phyloP scores from a whole-genome alignment of 1,140 invertebrate genomes.

The silkworm (Bombyx mori) region ASM3026992v2 NC_085119.1:12183501-12184000 shows the following conservation, averaged over 20 bases:
- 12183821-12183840: not conserved
- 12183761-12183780: not conserved
- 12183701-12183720: constrained; percentile 49
- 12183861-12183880: constrained; percentile 21
- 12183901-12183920: constrained; percentile 44
- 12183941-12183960: constrained; percentile 48
- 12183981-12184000: constrained; percentile 21
- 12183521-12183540: too few relatives aligned
- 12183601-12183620: too few relatives aligned
- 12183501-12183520: too few relatives aligned
- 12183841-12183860: constrained; percentile 9
- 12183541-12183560: not conserved
- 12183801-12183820: too few relatives aligned
- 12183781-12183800: too few relatives aligned
- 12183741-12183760: constrained; percentile 9
- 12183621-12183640: constrained; percentile 20
- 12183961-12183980: constrained; percentile 57
- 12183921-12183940: constrained; percentile 49
- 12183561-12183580: not conserved
- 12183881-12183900: constrained; percentile 49
- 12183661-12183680: constrained; percentile 56
- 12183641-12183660: constrained; percentile 52
- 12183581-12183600: not conserved
- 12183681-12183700: constrained; percentile 32
- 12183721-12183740: constrained; percentile 24